Conservation (phyloP, 2,888 invertebrate species). For the Eudasyphora cyanicolor region DNA sequence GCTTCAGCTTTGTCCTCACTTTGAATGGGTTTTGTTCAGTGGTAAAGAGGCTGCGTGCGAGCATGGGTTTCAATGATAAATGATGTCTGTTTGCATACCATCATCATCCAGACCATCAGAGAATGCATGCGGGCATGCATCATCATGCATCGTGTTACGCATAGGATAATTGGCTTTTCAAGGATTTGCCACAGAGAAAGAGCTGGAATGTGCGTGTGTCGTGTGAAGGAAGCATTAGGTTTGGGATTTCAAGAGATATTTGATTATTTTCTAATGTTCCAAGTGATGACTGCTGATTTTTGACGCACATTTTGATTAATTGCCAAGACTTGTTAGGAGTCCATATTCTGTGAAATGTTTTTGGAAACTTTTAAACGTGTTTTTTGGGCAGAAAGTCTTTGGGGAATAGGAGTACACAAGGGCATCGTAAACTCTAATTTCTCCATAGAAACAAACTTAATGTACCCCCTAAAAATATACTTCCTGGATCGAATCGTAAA, state of each 20-base stretch:
- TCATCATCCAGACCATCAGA: background rate
- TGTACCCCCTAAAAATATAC: no score
- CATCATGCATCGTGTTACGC: background rate
- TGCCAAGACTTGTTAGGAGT: no score
- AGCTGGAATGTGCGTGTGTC: background rate
- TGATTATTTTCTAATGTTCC: background rate
- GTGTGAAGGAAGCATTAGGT: background rate
- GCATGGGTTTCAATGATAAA: background rate
- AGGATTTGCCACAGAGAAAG: no score
- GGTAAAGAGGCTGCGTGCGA: background rate
- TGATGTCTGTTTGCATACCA: background rate
- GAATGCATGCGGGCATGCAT: constrained; percentile 15
- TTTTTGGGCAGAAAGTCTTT: no score
- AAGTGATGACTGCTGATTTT: no score
- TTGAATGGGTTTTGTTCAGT: background rate
- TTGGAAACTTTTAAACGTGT: no score
- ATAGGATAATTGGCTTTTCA: constrained; percentile 26
- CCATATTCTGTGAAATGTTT: no score
- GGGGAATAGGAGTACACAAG: no score
- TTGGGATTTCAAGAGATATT: background rate
- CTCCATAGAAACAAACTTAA: no score
- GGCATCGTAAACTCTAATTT: no score
- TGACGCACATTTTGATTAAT: no score
- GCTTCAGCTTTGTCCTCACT: background rate
- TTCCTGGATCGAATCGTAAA: no score